Evolutionary conservation across 2,797 vertebrate genomes (phyloP), one percentile per base, ranked within the genome.

Genomic region (Podargus strigoides): DNA sequence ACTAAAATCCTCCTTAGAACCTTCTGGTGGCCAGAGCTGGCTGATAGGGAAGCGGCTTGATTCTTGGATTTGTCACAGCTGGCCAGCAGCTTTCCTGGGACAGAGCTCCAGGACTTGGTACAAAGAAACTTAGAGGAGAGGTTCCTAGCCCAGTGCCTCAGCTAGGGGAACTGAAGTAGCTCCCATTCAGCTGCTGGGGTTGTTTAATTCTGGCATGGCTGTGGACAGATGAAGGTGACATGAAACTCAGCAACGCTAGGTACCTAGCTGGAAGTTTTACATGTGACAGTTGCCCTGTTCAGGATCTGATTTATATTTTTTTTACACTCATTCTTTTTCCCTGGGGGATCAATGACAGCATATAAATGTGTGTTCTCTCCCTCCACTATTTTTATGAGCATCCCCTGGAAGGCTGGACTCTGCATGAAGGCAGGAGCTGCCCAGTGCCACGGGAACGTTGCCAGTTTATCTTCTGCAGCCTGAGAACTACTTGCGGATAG

Each of bases 81-180:
- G 18, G 24, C 30, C 34, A 56, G 62, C 12, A 60, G 28, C 10
- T 75, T 78, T 28, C 36, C 23, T 74, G 44, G 44, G 20, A 18
- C 58, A 68, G 59, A 92, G 30, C 22, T 85, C 14, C 42, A 68
- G 50, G 26, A 46, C 46, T 16, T 36, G 14, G 13, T 60, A 15
- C 16, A 49, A 0, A 81, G 49, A 60, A 81, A 20, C 18, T 21
- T 6, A 1, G 0, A 2, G 30, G 12, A 85, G 46, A 50, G 21
- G 39, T 39, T 77, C 63, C 24, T 66, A 37, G 19, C n/a, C 34
- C 34, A 4, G 23, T 44, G 58, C 53, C 34, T 49, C 24, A 42
- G 27, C 21, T 3, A 22, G 42, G 4, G 62, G 30, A 44, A 32
- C 47, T n/a, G 46, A 39, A 70, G 58, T 39, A 47, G 47, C 44